Evolutionary conservation across 30 jellyfish, hydroid and myxozoan species (phyloP), one percentile per base, ranked within the genome.

Genomic region (Aurelia coerulea): DNA sequence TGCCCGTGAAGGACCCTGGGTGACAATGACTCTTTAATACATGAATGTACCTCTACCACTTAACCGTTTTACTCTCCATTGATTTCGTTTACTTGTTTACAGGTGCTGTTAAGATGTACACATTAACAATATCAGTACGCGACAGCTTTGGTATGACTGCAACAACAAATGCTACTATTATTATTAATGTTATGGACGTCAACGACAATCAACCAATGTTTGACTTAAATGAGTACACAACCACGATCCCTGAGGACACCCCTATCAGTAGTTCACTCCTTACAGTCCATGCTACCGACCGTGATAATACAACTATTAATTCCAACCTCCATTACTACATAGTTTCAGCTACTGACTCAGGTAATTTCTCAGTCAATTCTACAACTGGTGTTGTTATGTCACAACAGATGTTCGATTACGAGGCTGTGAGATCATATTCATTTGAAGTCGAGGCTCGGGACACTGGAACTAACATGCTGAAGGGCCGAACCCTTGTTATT

Each of bases 151-250:
- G 83, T 1, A 35, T 62, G 74, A 69, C 37, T 12, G 83, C 94
- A 10, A 34, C 86, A 11, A 33, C 69, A 12, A 75, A 80, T 41
- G 93, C 95, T 7, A 80, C 93, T 49, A 91, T 94, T 18, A 4
- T 67, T 10, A 65, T 94, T 29, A 78, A 69, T 3, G 93, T 94
- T 4, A 49, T 74, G 14, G 99, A 94, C 69, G 90, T 89, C n/a
- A 94, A 94, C 34, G 99, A 94, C 77, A 85, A 83, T 39, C 95
- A 89, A 65, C 99, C 99, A 15, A 76, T 83, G 16, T 94, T 94
- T 67, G 99, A 78, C 63, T 18, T 76, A 73, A 83, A 70, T 33
- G 69, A 62, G 65, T 88, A 89, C 84, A 74, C 15, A 34, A 73
- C 18, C 50, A 63, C 74, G 10, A 73, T 94, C 58, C 70, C 42